Base-by-base conservation (phyloP, 2,113 vertebrate genomes). In the Pogonocichla stellata region DNA sequence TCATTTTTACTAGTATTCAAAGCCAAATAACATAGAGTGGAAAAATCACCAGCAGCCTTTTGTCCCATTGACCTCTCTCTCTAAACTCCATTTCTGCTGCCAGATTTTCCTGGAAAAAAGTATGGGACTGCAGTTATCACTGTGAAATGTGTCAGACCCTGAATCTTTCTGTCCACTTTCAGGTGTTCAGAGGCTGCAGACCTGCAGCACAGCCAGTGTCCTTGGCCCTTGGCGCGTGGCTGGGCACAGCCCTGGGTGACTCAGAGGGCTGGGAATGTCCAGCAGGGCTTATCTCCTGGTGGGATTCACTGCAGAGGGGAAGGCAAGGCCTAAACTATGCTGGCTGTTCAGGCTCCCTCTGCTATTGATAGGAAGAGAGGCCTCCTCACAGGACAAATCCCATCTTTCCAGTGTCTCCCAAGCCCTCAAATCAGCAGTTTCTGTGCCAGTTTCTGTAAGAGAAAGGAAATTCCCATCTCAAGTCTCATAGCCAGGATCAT, bases 81-180 rank as follows among this genome's bases (percentile, higher is more conserved):
- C 54, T 34, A 34, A 64, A 51, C n/a, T 40, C n/a, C 2, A 0
- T 18, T 10, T 57, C 36, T 43, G 16, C 43, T 80, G 81, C 54
- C 56, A 23, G 24, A 23, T 73, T 66, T 34, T 67, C 17, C 40
- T 36, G 61, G 13, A 74, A 31, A 86, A 51, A 72, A 33, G 6
- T 5, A 8, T 0, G 9, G 0, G 1, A 20, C 12, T 1, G 31
- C 24, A 16, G 33, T 67, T 69, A 80, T 47, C 2, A 1, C 54
- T 2, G 6, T 3, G 4, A 33, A 50, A n/a, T 0, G 0, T 18
- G 24, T 22, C 8, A 33, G 56, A 19, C 5, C 0, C 1, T 8
- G 22, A 33, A 34, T 38, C 48, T 9, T 70, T 54, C 45, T 38
- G 48, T 22, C 29, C 19, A n/a, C 33, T 29, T 29, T 23, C 36